Base-by-base conservation (phyloP, 2,113 vertebrate genomes). In the Melanerpes formicivorus region DNA sequence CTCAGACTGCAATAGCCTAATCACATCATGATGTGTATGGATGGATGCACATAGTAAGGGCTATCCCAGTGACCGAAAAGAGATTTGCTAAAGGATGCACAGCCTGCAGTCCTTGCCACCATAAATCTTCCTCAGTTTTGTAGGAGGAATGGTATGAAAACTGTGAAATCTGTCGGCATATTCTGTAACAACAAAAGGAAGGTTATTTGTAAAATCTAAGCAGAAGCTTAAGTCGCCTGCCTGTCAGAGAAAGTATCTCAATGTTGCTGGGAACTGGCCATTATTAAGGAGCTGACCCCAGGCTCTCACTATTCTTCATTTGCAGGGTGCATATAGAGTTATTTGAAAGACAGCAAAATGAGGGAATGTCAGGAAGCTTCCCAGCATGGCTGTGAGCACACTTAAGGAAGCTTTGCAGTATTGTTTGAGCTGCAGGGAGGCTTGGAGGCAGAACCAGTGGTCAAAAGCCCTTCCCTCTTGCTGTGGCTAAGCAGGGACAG, bases 61-160 rank as follows among this genome's bases (percentile, higher is more conserved):
- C 77, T 88, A 62, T 69, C 80, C 40, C 59, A 70, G 46, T 63
- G 84, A 89, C 74, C 0, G 0, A 66, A 80, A 66, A 81, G 46
- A 59, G 46, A 84, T 87, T 79, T 90, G 46, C 67, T 69, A 69
- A 75, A 84, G 44, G 50, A 66, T 73, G 70, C 52, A 88, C 58
- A 86, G 66, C 70, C 86, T 84, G 55, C 66, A 84, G 83, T 75
- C 58, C 80, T 90, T 94, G 88, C 63, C 90, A 92, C 44, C 50
- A 29, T 81, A 56, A 90, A 88, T 84, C 18, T 93, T 93, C 55
- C 63, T 94, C 80, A 72, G 46, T 23, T 75, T 69, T 65, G 6
- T 22, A 21, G 63, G 54, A 84, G 34, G 12, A 81, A 84, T 34
- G 26, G 34, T 19, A 76, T 62, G 22, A 69, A 84, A 79, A 87